Conservation (phyloP, 2,888 invertebrate species). For the Tachina lurida region DNA sequence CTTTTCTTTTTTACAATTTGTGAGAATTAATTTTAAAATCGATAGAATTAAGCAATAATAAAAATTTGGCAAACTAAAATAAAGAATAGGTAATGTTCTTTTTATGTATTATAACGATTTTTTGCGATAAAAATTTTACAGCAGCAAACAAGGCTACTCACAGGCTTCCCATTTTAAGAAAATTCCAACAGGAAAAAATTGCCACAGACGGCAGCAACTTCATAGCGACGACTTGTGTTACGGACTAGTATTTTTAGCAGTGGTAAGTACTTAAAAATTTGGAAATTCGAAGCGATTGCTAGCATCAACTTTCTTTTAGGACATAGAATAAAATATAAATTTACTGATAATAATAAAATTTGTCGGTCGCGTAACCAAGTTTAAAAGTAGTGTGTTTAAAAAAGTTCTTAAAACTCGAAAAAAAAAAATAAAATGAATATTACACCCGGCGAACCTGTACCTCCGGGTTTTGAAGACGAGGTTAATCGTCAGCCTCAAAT, state of each 20-base stretch:
- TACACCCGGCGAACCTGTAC: slow-evolving; percentile 87
- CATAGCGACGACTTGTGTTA: slow-evolving; percentile 24
- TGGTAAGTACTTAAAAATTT: slow-evolving; percentile 49
- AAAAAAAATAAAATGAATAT: slow-evolving; percentile 77
- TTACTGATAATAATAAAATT: slow-evolving; percentile 10
- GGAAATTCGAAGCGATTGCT: slow-evolving; percentile 19
- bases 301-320: slow-evolving; percentile 55
- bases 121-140: slow-evolving; percentile 45
- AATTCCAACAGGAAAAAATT: slow-evolving; percentile 31
- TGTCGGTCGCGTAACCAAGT: slow-evolving; percentile 49
- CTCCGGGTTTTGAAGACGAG: slow-evolving; percentile 88
- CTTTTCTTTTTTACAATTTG: not conserved
- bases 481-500: slow-evolving; percentile 83
- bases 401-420: slow-evolving; percentile 37
- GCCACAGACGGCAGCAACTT: not conserved
- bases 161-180: not conserved
- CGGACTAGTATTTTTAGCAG: not conserved
- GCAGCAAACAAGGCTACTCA: slow-evolving; percentile 10
- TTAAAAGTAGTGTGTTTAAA: slow-evolving; percentile 44
- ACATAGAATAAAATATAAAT: slow-evolving; percentile 17
- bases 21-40: not conserved
- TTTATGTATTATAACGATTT: slow-evolving; percentile 10
- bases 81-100: slow-evolving; percentile 11
- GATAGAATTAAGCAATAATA: not conserved
- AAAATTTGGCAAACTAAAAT: not conserved